Evolutionary conservation across 2,888 invertebrate genomes (phyloP).

Genomic region (Fragum sueziense): DNA sequence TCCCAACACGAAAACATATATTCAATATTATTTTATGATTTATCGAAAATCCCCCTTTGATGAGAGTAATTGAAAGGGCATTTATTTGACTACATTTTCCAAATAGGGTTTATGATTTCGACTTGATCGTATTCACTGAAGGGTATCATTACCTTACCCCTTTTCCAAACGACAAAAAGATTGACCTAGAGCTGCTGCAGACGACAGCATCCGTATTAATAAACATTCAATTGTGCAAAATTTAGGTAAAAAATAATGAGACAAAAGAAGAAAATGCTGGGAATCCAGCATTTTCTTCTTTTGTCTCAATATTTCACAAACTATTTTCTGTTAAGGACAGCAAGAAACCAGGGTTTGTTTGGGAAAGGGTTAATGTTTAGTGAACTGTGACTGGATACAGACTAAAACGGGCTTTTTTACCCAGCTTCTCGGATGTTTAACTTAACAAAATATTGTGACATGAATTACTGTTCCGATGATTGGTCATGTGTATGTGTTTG

Average conservation of each 20-base stretch:
- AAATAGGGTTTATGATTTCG: conserved; percentile 45
- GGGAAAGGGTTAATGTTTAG: too few species aligned
- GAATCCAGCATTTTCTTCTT: too few species aligned
- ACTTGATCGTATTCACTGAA: conserved; percentile 51
- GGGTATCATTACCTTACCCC: conserved; percentile 52
- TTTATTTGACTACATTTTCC: conserved; percentile 49
- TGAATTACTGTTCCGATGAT: conserved; percentile 14
- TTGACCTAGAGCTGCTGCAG: too few species aligned
- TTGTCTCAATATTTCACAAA: too few species aligned
- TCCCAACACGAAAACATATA: conserved; percentile 49
- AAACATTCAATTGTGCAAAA: too few species aligned
- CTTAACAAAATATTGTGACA: conserved; percentile 15
- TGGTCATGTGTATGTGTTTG: conserved; percentile 4
- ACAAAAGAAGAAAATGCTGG: too few species aligned
- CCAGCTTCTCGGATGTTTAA: conserved; percentile 15
- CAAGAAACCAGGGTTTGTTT: too few species aligned
- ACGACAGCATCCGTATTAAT: background rate
- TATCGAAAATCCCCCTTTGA: conserved; percentile 59
- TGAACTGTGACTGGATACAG: too few species aligned
- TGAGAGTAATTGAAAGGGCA: conserved; percentile 56
- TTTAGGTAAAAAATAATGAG: too few species aligned
- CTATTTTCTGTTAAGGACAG: too few species aligned
- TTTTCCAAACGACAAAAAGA: too few species aligned
- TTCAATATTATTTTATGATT: conserved; percentile 63
- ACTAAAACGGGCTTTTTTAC: background rate